Conservation (phyloP, 2,888 invertebrate species). For the Lottia scabra region DNA sequence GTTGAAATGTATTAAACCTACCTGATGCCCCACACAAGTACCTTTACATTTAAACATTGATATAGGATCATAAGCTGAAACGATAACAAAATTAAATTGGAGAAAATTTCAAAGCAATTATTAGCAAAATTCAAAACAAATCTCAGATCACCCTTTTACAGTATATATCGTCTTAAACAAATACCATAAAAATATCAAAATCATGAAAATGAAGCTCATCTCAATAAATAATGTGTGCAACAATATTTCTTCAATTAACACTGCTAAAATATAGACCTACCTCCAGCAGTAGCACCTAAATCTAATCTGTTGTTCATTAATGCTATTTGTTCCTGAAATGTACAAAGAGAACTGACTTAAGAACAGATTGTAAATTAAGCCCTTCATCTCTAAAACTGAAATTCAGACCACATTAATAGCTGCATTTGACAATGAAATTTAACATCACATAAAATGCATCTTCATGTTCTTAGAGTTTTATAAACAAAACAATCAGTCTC, state of each 20-base stretch:
- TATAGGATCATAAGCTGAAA: constrained; percentile 66
- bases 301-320: constrained; percentile 57
- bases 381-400: no score
- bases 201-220: no score
- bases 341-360: not conserved
- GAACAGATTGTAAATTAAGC: not conserved
- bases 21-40: constrained; percentile 68
- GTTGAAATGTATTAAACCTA: constrained; percentile 22
- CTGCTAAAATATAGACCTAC: constrained; percentile 33
- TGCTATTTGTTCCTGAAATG: constrained; percentile 55
- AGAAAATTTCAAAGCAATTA: not conserved
- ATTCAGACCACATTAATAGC: not conserved
- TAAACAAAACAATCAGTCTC: not conserved
- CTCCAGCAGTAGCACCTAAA: constrained; percentile 53
- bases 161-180: no score
- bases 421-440: no score
- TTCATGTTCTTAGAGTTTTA: not conserved
- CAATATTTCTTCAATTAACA: not conserved
- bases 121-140: no score
- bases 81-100: not conserved
- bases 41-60: constrained; percentile 69
- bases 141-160: no score
- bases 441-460: no score
- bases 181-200: no score
- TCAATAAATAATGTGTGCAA: no score